Conservation (phyloP, 2,113 vertebrate genomes). For the Proterorhinus semilunaris region DNA sequence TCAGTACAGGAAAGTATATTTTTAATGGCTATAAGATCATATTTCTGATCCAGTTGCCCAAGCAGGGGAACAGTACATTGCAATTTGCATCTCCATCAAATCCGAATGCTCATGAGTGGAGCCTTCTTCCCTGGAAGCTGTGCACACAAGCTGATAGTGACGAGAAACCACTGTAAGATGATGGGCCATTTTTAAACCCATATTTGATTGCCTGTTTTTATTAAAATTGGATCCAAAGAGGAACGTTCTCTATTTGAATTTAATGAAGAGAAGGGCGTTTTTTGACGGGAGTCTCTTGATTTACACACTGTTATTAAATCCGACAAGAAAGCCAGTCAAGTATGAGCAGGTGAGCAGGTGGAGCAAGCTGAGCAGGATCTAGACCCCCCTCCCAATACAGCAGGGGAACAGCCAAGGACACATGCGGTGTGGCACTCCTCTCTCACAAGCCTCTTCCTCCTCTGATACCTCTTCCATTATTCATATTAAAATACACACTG, state of each 20-base stretch:
- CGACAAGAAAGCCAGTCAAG: conserved; percentile 64
- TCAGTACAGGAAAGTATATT: neutral
- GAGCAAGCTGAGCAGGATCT: conserved; percentile 51
- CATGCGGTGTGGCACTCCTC: conserved; percentile 73
- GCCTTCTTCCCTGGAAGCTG: conserved; percentile 39
- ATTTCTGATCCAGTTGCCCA: neutral
- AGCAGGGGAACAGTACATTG: conserved; percentile 18
- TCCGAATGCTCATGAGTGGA: conserved; percentile 19
- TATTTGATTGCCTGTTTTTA: conserved; percentile 81
- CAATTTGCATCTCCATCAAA: conserved; percentile 25
- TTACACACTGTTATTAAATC: conserved; percentile 81
- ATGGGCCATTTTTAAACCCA: conserved; percentile 76
- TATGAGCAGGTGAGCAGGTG: conserved; percentile 52
- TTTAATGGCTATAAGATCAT: too few species aligned
- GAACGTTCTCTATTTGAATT: conserved; percentile 74
- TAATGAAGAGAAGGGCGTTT: conserved; percentile 77
- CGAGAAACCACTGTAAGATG: conserved; percentile 67
- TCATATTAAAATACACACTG: conserved; percentile 80
- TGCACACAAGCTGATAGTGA: conserved; percentile 53
- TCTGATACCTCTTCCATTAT: conserved; percentile 81
- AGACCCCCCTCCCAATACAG: conserved; percentile 44
- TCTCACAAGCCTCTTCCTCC: conserved; percentile 73
- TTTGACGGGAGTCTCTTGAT: conserved; percentile 79
- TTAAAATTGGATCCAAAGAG: conserved; percentile 81
- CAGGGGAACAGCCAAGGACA: conserved; percentile 72